Evolutionary conservation across 64 coral and sea anemone genomes (phyloP).

Genomic region (Acropora yongei): DNA sequence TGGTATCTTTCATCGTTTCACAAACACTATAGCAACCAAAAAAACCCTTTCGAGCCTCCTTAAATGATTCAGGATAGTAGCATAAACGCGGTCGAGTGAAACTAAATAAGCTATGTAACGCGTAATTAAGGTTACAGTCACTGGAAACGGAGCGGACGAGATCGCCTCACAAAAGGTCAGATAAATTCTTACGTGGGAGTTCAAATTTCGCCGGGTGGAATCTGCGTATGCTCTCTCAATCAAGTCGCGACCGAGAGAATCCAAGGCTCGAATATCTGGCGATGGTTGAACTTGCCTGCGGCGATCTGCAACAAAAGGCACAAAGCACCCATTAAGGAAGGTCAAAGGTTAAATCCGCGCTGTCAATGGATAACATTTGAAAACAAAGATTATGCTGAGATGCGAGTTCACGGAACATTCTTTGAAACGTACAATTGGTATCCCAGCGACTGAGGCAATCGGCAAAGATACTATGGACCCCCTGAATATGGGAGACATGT

Average conservation of each 20-base stretch:
- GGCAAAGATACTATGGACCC: conserved; percentile 22
- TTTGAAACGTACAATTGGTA: background rate
- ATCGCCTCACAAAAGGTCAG: background rate
- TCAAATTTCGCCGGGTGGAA: conserved; percentile 2
- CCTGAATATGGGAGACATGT: conserved; percentile 8
- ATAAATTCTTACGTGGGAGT: background rate
- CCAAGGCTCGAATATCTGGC: too few relatives aligned
- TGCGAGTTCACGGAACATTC: background rate
- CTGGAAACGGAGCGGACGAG: conserved; percentile 8
- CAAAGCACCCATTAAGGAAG: background rate
- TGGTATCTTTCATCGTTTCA: too few relatives aligned
- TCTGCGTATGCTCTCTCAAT: background rate
- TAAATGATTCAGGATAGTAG: conserved; percentile 21
- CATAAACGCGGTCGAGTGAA: conserved; percentile 8
- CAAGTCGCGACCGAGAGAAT: too few relatives aligned
- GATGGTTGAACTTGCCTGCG: too few relatives aligned
- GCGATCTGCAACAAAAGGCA: background rate
- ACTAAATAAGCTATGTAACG: conserved; percentile 18
- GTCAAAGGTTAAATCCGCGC: background rate
- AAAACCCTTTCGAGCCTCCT: too few relatives aligned
- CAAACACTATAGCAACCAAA: too few relatives aligned
- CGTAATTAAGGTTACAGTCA: conserved; percentile 2
- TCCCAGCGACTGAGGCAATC: background rate
- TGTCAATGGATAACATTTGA: conserved; percentile 6
- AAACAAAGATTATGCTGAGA: background rate